Evolutionary conservation across 1,140 invertebrate species (phyloP).

Genomic region (Sipha flava): DNA sequence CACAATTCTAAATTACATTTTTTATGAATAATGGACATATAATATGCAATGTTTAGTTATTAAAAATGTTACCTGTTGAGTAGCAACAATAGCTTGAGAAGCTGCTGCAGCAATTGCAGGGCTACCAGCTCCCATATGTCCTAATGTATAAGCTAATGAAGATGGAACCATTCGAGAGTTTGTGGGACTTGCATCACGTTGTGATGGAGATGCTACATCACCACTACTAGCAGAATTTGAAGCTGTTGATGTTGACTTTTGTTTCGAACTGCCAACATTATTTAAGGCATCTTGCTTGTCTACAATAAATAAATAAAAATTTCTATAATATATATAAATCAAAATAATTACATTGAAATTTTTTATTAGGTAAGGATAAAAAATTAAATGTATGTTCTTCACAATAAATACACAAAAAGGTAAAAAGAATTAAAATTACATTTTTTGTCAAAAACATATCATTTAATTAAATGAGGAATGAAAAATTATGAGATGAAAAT

Average conservation of each 20-base stretch:
- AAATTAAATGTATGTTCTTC: too few species aligned
- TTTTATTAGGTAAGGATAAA: too few species aligned
- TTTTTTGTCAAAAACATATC: too few species aligned
- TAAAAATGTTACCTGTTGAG: conserved; percentile 63
- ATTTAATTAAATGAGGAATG: too few species aligned
- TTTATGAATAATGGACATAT: too few species aligned
- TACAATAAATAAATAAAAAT: background rate
- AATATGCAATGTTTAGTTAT: too few species aligned
- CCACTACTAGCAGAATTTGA: conserved; percentile 27
- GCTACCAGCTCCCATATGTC: conserved; percentile 55
- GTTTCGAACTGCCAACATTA: background rate
- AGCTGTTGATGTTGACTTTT: conserved; percentile 13
- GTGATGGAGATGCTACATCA: conserved; percentile 16
- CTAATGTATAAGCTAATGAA: conserved; percentile 9
- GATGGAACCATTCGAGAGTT: background rate
- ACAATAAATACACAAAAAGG: too few species aligned
- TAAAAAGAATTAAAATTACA: too few species aligned
- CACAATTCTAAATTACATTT: too few species aligned
- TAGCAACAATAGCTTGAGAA: conserved; percentile 91
- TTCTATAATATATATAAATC: background rate
- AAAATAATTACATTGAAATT: background rate
- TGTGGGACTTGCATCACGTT: conserved; percentile 15
- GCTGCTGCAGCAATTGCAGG: conserved; percentile 90
- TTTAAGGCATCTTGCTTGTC: background rate
- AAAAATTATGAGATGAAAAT: too few species aligned